phyloP scores from a whole-genome alignment of 1,140 invertebrate genomes.

The Conus ventricosus region DNA sequence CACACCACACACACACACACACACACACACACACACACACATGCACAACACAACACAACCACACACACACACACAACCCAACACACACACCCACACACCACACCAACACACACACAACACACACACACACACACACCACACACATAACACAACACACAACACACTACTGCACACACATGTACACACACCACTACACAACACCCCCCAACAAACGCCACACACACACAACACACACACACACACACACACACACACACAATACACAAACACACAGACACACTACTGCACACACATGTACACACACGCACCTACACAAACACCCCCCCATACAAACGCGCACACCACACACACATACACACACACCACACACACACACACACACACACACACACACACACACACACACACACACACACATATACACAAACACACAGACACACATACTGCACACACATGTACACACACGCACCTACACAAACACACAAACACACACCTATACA shows the following conservation, averaged over 20 bases:
- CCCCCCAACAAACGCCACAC: too few species aligned
- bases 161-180: too few species aligned
- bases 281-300: too few species aligned
- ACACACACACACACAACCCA: neutral
- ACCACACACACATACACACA: too few species aligned
- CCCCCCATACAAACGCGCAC: too few species aligned
- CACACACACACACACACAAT: too few species aligned
- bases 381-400: constrained; percentile 8
- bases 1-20: neutral
- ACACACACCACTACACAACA: too few species aligned
- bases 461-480: neutral
- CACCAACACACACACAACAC: neutral
- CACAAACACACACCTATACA: neutral
- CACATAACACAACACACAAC: too few species aligned
- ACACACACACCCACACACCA: neutral
- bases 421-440: neutral
- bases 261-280: too few species aligned
- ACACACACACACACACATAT: neutral
- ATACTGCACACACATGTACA: neutral
- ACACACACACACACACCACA: too few species aligned
- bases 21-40: constrained; percentile 7
- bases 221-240: too few species aligned
- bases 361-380: neutral
- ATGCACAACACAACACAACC: neutral
- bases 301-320: too few species aligned